These are phyloP conservation scores for Drymonia ruficornis DNA, from an alignment of 2,888 invertebrate species.

Conservation along the genomic window DNA sequence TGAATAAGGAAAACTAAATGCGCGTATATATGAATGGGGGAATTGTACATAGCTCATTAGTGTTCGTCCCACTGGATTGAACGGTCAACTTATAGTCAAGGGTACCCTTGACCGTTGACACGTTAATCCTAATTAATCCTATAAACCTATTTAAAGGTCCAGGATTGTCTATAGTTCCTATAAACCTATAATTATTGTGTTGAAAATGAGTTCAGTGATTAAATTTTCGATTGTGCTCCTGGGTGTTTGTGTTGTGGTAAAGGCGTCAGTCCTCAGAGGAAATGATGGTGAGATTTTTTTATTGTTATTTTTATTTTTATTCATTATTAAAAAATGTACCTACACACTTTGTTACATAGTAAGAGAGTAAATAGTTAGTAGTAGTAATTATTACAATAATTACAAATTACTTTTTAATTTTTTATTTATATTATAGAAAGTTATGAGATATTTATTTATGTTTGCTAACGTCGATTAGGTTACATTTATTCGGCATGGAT, in stretches of 20 bases:
- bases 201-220: slow-evolving; percentile 20
- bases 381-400: no score
- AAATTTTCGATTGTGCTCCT: slow-evolving; percentile 12
- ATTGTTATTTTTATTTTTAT: no score
- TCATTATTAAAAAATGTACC: no score
- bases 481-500: no score
- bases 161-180: slow-evolving; percentile 37
- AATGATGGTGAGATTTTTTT: slow-evolving; percentile 1
- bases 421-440: no score
- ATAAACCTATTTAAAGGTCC: slow-evolving; percentile 24
- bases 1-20: background rate
- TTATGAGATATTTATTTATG: no score
- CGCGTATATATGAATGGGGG: slow-evolving; percentile 8
- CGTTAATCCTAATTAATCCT: slow-evolving; percentile 31
- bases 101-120: slow-evolving; percentile 36
- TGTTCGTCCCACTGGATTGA: slow-evolving; percentile 27
- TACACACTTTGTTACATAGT: no score
- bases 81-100: slow-evolving; percentile 41
- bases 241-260: slow-evolving; percentile 8
- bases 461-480: no score
- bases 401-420: no score
- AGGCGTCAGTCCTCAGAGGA: background rate
- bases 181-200: background rate
- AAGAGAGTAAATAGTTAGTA: no score
- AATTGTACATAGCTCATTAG: slow-evolving; percentile 20